Evolutionary conservation across 2,888 invertebrate genomes (phyloP), one percentile per base, ranked within the genome.

Genomic region (Elmis aenea): DNA sequence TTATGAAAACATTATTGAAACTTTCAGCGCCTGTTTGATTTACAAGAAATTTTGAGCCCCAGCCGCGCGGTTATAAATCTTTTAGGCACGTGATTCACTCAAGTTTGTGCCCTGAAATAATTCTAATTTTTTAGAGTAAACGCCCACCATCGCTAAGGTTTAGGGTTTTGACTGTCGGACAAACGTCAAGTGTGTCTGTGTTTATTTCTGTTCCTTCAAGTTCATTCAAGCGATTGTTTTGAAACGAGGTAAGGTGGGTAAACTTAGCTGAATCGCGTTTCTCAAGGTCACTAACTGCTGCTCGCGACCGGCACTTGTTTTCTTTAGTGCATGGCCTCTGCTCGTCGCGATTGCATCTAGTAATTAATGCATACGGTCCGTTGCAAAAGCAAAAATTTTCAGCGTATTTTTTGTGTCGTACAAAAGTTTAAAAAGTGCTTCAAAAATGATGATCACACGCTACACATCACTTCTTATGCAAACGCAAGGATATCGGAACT

Each of bases 401-500:
- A 18, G 5, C 8, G 20, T 18, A 18, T 18, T 18, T 8, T 18
- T 18, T 11, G 23, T 23, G 23, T n/a, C n/a, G n/a, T n/a, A n/a
- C n/a, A n/a, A 23, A 23, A 29, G 20, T 29, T 29, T 12, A 16
- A 18, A 18, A 18, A 11, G n/a, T n/a, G n/a, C n/a, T 30, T 23
- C 34, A 51, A 59, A 68, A 51, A 83, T 82, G 82, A 70, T 81
- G 63, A 83, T 83, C 62, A 81, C 81, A 12, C 77, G 80, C 59
- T 83, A 80, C 55, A 83, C 82, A n/a, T 75, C 81, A 29, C 72
- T 83, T 40, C 61, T 83, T 57, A 64, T 82, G 67, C 81, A 81
- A 61, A 77, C 78, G n/a, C 69, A 67, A 45, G 70, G 71, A 54
- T 71, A 64, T 33, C 61, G 68, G 28, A 73, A 74, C 43, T 59